phyloP scores from a whole-genome alignment of 2,797 vertebrate species.

The Premnoplex brunnescens region DNA sequence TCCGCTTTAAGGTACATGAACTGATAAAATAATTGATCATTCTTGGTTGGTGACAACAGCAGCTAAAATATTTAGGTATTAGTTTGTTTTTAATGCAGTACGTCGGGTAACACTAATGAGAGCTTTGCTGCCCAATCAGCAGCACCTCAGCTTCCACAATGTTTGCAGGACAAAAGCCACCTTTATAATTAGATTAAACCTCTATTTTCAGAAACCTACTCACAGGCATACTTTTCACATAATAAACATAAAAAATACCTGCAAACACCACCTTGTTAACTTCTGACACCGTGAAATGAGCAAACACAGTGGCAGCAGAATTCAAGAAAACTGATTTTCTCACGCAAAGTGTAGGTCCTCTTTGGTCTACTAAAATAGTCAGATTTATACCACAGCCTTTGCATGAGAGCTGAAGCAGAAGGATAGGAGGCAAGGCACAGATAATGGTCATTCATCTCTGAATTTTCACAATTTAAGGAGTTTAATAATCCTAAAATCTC shows the following conservation, averaged over 20 bases:
- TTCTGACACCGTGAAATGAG: background rate
- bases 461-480: background rate
- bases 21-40: background rate
- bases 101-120: background rate
- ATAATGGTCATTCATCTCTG: background rate
- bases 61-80: background rate
- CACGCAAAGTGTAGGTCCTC: background rate
- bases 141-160: background rate
- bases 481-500: background rate
- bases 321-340: background rate
- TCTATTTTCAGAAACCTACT: background rate
- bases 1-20: background rate
- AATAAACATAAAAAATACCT: background rate
- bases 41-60: background rate
- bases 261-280: background rate
- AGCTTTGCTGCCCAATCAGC: background rate
- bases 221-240: background rate
- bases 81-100: background rate
- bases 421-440: background rate
- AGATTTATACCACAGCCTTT: background rate
- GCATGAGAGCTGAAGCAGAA: background rate
- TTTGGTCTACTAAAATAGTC: background rate
- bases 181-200: background rate
- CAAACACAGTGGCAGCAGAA: background rate
- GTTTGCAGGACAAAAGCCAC: background rate